Conservation (phyloP, 2,113 vertebrate genomes). For the Eurypyga helias region DNA sequence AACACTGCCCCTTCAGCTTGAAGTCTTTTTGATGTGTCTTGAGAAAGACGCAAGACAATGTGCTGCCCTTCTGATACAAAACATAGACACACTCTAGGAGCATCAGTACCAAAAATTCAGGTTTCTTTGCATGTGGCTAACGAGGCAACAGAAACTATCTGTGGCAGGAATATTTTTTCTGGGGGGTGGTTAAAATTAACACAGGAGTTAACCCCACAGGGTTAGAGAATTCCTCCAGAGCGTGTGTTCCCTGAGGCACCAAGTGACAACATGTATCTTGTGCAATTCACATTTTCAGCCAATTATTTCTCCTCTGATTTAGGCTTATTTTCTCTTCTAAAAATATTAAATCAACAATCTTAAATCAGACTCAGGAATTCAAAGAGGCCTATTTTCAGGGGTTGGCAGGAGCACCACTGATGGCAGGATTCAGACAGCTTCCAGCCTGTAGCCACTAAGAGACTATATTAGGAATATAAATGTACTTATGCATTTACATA, state of each 20-base stretch:
- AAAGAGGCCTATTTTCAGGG: slow-evolving; percentile 30
- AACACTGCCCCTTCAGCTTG: not conserved
- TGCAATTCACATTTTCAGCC: slow-evolving; percentile 7
- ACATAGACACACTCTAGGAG: not conserved
- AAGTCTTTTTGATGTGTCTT: not conserved
- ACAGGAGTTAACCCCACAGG: not conserved
- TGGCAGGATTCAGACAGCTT: not conserved
- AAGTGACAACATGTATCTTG: not conserved
- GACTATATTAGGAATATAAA: not conserved
- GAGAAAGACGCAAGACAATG: not conserved
- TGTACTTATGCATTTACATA: not conserved
- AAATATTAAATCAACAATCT: slow-evolving; percentile 52
- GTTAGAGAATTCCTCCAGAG: not conserved
- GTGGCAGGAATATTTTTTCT: not conserved
- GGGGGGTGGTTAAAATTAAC: not conserved
- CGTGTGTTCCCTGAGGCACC: not conserved
- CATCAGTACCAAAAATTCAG: not conserved
- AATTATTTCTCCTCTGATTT: slow-evolving; percentile 7
- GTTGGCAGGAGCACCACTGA: not conserved
- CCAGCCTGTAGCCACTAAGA: not conserved
- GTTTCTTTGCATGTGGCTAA: not conserved
- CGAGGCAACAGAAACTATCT: not conserved
- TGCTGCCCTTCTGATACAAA: not conserved
- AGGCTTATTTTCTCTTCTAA: slow-evolving; percentile 42
- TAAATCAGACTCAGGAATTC: slow-evolving; percentile 50